phyloP scores from a whole-genome alignment of 2,888 invertebrate species.

The Bombyx huttoni region DNA sequence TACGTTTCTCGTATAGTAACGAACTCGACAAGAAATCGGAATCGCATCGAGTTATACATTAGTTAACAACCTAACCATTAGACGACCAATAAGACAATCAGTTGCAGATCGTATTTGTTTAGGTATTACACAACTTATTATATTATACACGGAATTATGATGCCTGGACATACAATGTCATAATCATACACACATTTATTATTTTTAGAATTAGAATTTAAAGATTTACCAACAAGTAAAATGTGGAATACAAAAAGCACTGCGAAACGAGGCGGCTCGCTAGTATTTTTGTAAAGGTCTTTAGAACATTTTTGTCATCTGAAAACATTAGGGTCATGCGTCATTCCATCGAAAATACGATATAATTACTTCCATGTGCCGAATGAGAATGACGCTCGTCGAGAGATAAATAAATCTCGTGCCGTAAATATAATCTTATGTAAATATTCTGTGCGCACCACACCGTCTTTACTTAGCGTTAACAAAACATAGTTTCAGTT shows the following conservation, averaged over 20 bases:
- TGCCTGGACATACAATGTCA: no score
- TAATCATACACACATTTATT: no score
- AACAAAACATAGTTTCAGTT: conserved; percentile 50
- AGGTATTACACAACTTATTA: no score
- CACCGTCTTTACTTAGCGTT: conserved; percentile 49
- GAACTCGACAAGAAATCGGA: no score
- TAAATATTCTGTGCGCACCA: conserved; percentile 50
- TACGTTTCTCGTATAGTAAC: no score
- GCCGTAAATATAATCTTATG: conserved; percentile 49
- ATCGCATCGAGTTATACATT: no score
- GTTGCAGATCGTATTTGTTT: no score
- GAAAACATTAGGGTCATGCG: conserved; percentile 52
- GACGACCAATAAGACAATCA: no score
- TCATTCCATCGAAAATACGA: conserved; percentile 47
- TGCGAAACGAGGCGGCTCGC: no score
- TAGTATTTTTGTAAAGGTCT: not conserved
- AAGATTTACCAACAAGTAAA: not conserved
- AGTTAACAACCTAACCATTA: no score
- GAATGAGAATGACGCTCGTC: conserved; percentile 47
- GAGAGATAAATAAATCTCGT: conserved; percentile 48
- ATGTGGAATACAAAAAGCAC: not conserved
- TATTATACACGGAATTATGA: no score
- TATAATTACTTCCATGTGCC: conserved; percentile 56
- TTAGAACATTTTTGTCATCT: conserved; percentile 15
- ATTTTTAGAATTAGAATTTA: no score